A percentile compares a stretch with the other conserved stretches of the same genome.
These are phyloP conservation scores for Coregonus suidteri DNA, from an alignment of 2,797 vertebrate genomes.

Conservation along the genomic window DNA sequence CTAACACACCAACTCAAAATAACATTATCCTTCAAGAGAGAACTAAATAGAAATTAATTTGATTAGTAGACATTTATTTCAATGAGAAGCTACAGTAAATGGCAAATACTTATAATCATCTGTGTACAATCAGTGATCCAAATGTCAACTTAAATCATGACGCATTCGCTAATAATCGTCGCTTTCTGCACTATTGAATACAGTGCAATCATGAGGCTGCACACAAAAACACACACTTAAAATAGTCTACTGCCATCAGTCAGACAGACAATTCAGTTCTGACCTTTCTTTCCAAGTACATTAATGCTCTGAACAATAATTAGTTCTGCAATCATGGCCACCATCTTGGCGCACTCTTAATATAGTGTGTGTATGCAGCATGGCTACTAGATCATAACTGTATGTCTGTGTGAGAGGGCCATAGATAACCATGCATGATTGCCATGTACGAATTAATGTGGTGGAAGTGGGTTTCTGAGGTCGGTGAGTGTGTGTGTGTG, in stretches of 20 bases:
- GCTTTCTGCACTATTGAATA: not conserved
- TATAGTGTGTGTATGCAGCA: not conserved
- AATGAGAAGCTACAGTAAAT: not conserved
- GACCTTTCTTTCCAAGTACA: not conserved
- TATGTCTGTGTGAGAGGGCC: not conserved
- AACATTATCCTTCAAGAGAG: not conserved
- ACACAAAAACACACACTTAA: not conserved
- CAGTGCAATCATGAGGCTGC: not conserved
- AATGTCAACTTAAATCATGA: not conserved
- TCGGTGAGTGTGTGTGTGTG: not conserved
- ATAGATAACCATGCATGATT: not conserved
- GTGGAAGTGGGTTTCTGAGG: not conserved
- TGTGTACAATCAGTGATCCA: not conserved
- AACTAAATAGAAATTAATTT: not conserved
- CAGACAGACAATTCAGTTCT: not conserved
- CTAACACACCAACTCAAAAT: not conserved
- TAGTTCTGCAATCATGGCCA: not conserved
- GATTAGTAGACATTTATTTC: not conserved
- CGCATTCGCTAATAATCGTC: not conserved
- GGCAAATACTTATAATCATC: not conserved
- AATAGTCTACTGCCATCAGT: not conserved
- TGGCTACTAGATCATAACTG: not conserved
- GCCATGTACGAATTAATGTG: not conserved
- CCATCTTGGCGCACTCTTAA: not conserved
- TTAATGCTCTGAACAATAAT: not conserved